Base-by-base conservation (phyloP, 2,113 vertebrate genomes). In the Osmerus mordax region DNA sequence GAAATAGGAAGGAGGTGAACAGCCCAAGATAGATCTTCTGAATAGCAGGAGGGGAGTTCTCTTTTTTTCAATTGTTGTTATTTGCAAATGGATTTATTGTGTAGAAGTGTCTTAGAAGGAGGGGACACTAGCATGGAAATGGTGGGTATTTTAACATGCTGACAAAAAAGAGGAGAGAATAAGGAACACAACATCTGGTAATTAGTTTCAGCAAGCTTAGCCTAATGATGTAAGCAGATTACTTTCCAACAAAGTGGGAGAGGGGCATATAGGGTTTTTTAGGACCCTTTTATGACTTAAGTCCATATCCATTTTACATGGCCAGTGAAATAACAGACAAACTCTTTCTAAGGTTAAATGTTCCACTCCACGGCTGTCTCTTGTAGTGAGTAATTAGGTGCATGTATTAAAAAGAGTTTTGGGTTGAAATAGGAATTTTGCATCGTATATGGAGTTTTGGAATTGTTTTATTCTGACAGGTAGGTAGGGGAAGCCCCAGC, bases 141-240 rank as follows among this genome's bases (percentile, higher is more conserved):
- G 90, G 90, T 89, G 92, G 92, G 90, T 93, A 92, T 94, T 95
- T 94, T 92, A 90, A 88, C 84, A 85, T 65, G 82, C 84, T 85
- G 80, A 89, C 83, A 87, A 82, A 89, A 88, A 41, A 87, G 72
- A 81, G 86, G 86, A 85, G 41, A 73, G 91, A 92, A 91, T 90
- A 89, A 85, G 90, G 90, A 91, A 92, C 90, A 94, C 91, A 95
- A 95, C 94, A 96, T 96, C 95, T 97, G 94, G 94, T 96, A 94
- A 96, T 96, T 96, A 94, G 94, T 96, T 95, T 96, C 94, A 93
- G 92, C 87, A 92, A 94, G 94, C 92, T 96, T 95, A 95, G 92
- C 93, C 94, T 96, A 96, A 96, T 93, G 92, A 96, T 97, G 95
- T 95, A 97, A 96, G 95, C 93, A 96, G 94, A 97, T 95, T 95